Evolutionary conservation across 2,797 vertebrate genomes (phyloP), one percentile per base, ranked within the genome.

Genomic region (Mareca strepera): DNA sequence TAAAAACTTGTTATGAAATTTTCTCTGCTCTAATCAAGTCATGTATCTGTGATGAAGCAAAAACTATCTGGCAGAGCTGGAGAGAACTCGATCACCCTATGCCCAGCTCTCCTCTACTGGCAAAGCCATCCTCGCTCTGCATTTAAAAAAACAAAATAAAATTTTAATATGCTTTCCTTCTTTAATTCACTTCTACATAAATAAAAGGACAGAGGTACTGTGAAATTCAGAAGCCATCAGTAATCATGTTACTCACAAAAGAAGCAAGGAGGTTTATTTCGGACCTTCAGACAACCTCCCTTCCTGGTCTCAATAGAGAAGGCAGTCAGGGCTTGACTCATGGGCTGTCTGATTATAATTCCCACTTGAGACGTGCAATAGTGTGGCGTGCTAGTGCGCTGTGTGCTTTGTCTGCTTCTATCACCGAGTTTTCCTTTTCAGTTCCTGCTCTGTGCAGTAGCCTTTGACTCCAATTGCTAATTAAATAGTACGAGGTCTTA

Each of bases 401-500:
- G 6, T 1, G 1, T 86, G 59, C 83, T 95, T 92, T 59, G 17
- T 91, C 93, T 95, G 76, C 60, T 63, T 78, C 60, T 43, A 1
- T 56, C 41, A 16, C 1, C 22, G 77, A 55, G 52, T 78, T 87
- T 89, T 91, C 58, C 59, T 78, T 87, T 89, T 88, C 55, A 59
- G 55, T 64, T 75, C 58, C 52, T 86, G 22, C 66, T 75, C 62
- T 76, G 48, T 70, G 52, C 67, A 75, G 44, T 39, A 58, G 31
- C 79, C 83, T 91, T 85, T 89, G 64, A 60, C 62, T 87, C 44
- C 0, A 0, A 16, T 85, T 67, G 46, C 75, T 91, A 80, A 86
- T 93, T 81, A 90, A 93, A 76, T 59, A 82, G 58, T 29, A 60
- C 72, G 72, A 37, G 4, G 10, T 91, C 59, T 94, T 50, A 43